Evolutionary conservation across 1,140 invertebrate species (phyloP).

Genomic region (Bombus difficillimus): DNA sequence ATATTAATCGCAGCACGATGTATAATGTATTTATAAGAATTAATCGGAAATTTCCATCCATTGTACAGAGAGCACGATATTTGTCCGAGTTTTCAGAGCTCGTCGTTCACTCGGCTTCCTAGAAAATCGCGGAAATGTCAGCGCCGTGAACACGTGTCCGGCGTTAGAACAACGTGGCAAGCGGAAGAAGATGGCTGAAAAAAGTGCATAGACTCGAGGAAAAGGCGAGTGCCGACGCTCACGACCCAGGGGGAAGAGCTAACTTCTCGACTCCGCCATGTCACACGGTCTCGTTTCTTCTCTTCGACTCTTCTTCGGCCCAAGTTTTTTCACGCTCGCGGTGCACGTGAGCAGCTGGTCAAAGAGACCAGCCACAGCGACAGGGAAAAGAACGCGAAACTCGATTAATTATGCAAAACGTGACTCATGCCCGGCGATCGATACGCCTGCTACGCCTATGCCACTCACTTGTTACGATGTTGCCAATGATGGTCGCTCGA

Average conservation of each 20-base stretch:
- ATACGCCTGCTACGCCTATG: neutral
- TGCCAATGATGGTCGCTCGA: neutral
- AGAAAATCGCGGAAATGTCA: conserved; percentile 5
- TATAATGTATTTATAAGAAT: no score
- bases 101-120: neutral
- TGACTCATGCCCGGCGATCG: conserved; percentile 19
- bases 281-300: neutral
- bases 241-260: no score
- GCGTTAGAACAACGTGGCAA: neutral
- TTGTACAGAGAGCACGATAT: neutral
- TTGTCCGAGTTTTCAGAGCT: neutral
- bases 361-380: neutral
- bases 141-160: conserved; percentile 27
- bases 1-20: no score
- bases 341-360: conserved; percentile 26
- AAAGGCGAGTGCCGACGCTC: no score
- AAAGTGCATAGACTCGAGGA: no score
- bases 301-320: neutral
- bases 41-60: no score
- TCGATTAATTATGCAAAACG: conserved; percentile 45
- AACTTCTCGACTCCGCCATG: no score
- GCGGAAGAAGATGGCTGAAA: no score
- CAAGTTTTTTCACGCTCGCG: neutral
- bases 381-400: conserved; percentile 22
- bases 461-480: neutral